Conservation (phyloP, 2,888 invertebrate species). For the Plagiodera versicolora region DNA sequence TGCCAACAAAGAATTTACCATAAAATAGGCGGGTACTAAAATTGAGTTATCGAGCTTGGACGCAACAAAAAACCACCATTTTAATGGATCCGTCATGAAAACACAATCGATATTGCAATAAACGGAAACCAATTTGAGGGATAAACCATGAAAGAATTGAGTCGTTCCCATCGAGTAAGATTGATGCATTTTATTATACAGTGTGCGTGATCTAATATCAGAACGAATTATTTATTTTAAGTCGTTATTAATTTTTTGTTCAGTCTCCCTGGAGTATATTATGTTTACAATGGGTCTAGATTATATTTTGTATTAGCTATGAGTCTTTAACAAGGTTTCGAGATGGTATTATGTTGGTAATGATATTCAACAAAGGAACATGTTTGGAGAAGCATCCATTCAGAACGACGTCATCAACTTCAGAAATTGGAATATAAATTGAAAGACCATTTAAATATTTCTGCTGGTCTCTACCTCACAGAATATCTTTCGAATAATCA, state of each 20-base stretch:
- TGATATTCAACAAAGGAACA: too few relatives aligned
- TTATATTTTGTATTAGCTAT: constrained; percentile 29
- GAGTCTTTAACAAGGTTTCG: constrained; percentile 24
- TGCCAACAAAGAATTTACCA: neutral
- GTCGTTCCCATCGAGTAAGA: constrained; percentile 35
- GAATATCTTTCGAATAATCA: too few relatives aligned
- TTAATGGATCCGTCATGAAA: constrained; percentile 20
- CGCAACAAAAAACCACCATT: neutral
- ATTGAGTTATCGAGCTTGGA: neutral
- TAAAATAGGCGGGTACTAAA: neutral
- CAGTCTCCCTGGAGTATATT: constrained; percentile 25
- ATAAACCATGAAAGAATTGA: constrained; percentile 33
- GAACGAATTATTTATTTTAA: constrained; percentile 35
- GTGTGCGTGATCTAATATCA: constrained; percentile 34
- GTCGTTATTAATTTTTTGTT: constrained; percentile 32
- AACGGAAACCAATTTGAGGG: constrained; percentile 21
- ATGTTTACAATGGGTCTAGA: constrained; percentile 24
- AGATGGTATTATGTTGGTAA: neutral
- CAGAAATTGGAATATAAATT: too few relatives aligned
- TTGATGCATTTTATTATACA: constrained; percentile 35
- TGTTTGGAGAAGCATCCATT: neutral
- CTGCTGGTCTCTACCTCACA: too few relatives aligned
- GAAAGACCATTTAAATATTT: too few relatives aligned
- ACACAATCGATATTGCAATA: constrained; percentile 30
- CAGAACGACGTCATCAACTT: neutral